Conservation (phyloP, 2,797 vertebrate species). For the Liparis tanakae region DNA sequence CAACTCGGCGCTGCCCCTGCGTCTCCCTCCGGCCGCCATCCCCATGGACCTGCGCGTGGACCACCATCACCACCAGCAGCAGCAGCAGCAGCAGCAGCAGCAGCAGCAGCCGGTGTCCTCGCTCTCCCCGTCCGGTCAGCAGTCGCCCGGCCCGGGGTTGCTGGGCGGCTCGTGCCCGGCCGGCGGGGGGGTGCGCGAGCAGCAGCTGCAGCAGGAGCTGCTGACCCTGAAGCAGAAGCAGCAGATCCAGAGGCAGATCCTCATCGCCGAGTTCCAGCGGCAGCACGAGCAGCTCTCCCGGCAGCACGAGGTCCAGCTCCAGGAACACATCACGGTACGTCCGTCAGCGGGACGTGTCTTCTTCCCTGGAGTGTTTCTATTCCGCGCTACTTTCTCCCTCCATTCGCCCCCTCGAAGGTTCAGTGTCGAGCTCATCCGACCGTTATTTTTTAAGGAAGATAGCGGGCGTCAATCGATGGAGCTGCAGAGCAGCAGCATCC, state of each 20-base stretch:
- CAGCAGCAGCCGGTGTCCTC: conserved; percentile 70
- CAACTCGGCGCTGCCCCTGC: conserved; percentile 90
- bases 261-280: conserved; percentile 97
- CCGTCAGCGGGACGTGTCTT: not conserved
- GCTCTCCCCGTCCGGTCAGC: conserved; percentile 68
- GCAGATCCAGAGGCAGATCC: conserved; percentile 97
- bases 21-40: conserved; percentile 90
- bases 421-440: not conserved
- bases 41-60: conserved; percentile 97
- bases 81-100: conserved; percentile 65
- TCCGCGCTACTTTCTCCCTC: not conserved
- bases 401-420: not conserved
- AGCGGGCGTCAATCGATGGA: conserved; percentile 14
- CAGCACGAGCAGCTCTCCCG: conserved; percentile 97
- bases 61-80: conserved; percentile 70
- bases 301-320: conserved; percentile 96
- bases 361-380: not conserved
- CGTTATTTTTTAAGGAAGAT: conserved; percentile 1
- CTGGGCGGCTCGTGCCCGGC: conserved; percentile 37
- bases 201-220: conserved; percentile 98
- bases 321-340: conserved; percentile 93
- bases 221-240: conserved; percentile 96
- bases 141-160: conserved; percentile 35
- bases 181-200: conserved; percentile 81
- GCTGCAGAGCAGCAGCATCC: not conserved